Evolutionary conservation across 2,797 vertebrate genomes (phyloP).

Genomic region (Mus caroli): DNA sequence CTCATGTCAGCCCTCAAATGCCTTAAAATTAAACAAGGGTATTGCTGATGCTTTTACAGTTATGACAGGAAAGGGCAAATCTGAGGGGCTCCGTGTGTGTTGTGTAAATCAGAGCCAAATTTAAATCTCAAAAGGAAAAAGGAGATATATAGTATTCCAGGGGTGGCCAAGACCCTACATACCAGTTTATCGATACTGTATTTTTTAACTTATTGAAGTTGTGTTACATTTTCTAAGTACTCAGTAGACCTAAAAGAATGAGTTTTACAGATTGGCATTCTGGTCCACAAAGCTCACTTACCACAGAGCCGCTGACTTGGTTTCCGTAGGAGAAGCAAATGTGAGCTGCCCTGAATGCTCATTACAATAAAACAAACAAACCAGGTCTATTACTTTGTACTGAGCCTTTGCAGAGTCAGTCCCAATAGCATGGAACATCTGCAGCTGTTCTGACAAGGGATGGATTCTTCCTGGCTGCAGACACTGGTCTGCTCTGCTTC

Average conservation of each 20-base stretch:
- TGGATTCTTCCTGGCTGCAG: slow-evolving; percentile 33
- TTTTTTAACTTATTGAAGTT: slow-evolving; percentile 25
- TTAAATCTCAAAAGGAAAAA: slow-evolving; percentile 42
- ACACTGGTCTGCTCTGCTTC: background rate
- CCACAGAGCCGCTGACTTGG: slow-evolving; percentile 6
- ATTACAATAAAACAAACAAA: background rate
- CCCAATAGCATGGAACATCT: background rate
- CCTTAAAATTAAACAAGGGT: slow-evolving; percentile 1
- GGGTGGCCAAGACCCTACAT: background rate
- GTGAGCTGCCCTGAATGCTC: background rate
- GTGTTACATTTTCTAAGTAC: background rate
- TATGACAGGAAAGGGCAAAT: slow-evolving; percentile 22
- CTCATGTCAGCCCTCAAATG: slow-evolving; percentile 24
- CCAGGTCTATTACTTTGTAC: background rate
- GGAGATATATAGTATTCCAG: background rate
- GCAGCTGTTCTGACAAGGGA: background rate
- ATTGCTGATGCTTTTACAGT: background rate
- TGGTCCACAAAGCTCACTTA: slow-evolving; percentile 3
- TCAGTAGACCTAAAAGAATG: slow-evolving; percentile 17
- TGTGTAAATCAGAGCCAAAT: slow-evolving; percentile 6
- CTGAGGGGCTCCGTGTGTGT: background rate
- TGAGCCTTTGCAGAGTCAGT: background rate
- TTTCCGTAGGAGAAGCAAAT: slow-evolving; percentile 1
- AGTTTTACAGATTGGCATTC: background rate
- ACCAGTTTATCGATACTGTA: background rate